A percentile compares a stretch with the other conserved stretches of the same genome.
These are phyloP conservation scores for Pristionchus mayeri DNA, from an alignment of 2,888 invertebrate genomes.

Conservation along the genomic window DNA sequence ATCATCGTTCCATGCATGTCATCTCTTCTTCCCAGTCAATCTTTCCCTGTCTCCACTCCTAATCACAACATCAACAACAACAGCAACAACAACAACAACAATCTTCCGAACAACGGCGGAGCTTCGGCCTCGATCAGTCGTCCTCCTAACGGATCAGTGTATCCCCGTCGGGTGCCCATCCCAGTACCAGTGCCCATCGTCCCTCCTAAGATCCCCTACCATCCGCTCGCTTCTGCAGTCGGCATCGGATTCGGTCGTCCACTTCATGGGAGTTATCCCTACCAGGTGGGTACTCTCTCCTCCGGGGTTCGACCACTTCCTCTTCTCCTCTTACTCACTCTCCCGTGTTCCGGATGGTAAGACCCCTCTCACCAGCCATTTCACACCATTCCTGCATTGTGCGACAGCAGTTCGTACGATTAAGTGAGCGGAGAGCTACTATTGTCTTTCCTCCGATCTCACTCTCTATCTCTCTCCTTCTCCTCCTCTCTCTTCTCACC, in stretches of 20 bases:
- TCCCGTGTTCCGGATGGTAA: background rate
- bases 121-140: background rate
- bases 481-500: background rate
- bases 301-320: background rate
- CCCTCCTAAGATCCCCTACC: constrained; percentile 41
- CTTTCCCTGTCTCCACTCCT: constrained; percentile 16
- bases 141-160: constrained; percentile 47
- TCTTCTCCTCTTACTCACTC: constrained; percentile 12
- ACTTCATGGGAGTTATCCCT: constrained; percentile 46
- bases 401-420: constrained; percentile 41
- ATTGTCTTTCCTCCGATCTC: constrained; percentile 15
- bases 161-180: constrained; percentile 39
- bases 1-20: constrained; percentile 49
- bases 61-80: constrained; percentile 9
- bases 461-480: background rate
- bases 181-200: constrained; percentile 38
- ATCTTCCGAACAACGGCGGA: background rate
- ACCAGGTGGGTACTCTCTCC: constrained; percentile 27
- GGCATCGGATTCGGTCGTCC: constrained; percentile 37
- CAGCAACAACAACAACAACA: constrained; percentile 30
- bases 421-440: constrained; percentile 36
- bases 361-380: background rate
- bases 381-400: constrained; percentile 30
- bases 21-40: constrained; percentile 46
- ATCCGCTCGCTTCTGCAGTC: constrained; percentile 39